Percentiles rank a stretch among this genome's conserved stretches.
phyloP scores from a whole-genome alignment of 2,797 vertebrate genomes.

The Eleutherodactylus coqui region DNA sequence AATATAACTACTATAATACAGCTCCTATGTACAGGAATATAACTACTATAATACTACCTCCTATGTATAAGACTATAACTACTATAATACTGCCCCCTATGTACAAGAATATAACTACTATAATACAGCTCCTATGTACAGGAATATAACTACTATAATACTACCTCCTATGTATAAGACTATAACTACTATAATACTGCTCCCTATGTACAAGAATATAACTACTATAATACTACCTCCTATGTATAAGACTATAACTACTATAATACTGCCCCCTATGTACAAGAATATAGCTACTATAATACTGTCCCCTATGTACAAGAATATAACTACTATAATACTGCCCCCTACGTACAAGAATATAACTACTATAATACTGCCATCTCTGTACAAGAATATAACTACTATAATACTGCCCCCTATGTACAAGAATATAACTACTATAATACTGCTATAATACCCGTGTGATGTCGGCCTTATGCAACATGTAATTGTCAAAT shows the following conservation, averaged over 20 bases:
- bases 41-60: constrained; percentile 4
- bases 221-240: background rate
- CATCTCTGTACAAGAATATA: background rate
- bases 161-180: background rate
- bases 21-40: background rate
- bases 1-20: too few species aligned
- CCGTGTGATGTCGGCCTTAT: too few species aligned
- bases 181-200: background rate
- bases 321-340: constrained; percentile 6
- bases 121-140: background rate
- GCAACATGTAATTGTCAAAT: too few species aligned
- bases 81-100: background rate
- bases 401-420: too few species aligned
- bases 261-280: background rate
- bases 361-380: too few species aligned
- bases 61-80: background rate
- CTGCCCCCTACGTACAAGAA: background rate
- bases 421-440: background rate
- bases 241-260: background rate
- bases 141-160: background rate
- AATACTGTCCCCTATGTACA: background rate
- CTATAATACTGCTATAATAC: constrained; percentile 4
- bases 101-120: background rate
- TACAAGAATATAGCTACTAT: constrained; percentile 16
- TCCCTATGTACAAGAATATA: background rate